These are phyloP conservation scores for Tor tambroides DNA, from an alignment of 2,113 vertebrate genomes.

Conservation along the genomic window DNA sequence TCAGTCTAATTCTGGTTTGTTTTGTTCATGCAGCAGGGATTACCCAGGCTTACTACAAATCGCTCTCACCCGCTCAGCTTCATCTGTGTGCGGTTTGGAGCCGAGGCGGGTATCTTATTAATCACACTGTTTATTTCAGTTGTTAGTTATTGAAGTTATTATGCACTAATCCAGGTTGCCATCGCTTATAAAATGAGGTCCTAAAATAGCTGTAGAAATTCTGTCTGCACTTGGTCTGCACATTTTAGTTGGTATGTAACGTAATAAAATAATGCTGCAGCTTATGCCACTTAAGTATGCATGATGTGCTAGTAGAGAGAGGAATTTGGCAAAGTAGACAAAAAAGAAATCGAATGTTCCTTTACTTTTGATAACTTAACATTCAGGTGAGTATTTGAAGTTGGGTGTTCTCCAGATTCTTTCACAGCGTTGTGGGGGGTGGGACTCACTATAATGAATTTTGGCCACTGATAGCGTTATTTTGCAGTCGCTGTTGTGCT, in stretches of 20 bases:
- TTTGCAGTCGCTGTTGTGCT: not conserved
- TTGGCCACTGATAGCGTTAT: not conserved
- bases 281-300: not conserved
- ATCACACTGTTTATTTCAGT: not conserved
- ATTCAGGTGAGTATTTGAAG: no score
- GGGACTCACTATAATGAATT: not conserved
- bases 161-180: not conserved
- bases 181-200: not conserved
- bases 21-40: slow-evolving; percentile 34
- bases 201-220: not conserved
- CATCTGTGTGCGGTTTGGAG: slow-evolving; percentile 10
- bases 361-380: not conserved
- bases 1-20: slow-evolving; percentile 31
- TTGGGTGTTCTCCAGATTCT: no score
- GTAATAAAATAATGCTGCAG: not conserved
- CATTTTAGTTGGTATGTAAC: not conserved
- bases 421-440: no score
- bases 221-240: not conserved
- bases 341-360: not conserved
- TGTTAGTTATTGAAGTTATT: slow-evolving; percentile 17
- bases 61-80: not conserved
- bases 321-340: not conserved
- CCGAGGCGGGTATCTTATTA: slow-evolving; percentile 21
- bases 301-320: not conserved
- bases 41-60: slow-evolving; percentile 34